Conservation (phyloP, 2,113 vertebrate species). For the Bubo bubo region DNA sequence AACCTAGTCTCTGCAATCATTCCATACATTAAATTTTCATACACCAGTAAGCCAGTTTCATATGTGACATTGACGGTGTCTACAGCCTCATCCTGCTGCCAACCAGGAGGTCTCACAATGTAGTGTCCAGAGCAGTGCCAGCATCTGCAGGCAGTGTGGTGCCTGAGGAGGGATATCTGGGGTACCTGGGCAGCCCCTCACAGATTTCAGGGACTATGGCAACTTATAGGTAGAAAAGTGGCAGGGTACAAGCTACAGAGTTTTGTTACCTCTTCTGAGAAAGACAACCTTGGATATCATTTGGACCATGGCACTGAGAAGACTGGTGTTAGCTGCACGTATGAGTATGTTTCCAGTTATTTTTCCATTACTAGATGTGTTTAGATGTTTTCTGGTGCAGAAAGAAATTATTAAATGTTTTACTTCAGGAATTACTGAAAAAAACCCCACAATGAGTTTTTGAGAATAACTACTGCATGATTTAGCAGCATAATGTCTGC, state of each 20-base stretch:
- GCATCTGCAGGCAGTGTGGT: background rate
- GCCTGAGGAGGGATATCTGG: background rate
- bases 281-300: background rate
- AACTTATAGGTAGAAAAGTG: background rate
- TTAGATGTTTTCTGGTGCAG: background rate
- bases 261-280: background rate
- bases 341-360: background rate
- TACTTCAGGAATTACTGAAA: background rate
- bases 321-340: background rate
- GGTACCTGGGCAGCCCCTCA: background rate
- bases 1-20: background rate
- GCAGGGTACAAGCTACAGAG: background rate
- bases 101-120: background rate
- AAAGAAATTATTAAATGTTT: background rate
- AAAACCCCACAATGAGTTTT: background rate
- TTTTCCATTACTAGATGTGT: background rate
- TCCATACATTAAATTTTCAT: background rate
- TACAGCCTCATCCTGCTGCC: background rate
- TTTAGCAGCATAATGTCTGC: background rate
- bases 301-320: background rate
- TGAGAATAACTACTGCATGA: background rate
- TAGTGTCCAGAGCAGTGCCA: background rate
- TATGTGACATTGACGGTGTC: rapidly evolving
- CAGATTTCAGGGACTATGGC: background rate
- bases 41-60: background rate